A percentile compares a stretch with the other conserved stretches of the same genome.
These are phyloP conservation scores for Channa argus DNA, from an alignment of 2,113 vertebrate species.

Conservation along the genomic window DNA sequence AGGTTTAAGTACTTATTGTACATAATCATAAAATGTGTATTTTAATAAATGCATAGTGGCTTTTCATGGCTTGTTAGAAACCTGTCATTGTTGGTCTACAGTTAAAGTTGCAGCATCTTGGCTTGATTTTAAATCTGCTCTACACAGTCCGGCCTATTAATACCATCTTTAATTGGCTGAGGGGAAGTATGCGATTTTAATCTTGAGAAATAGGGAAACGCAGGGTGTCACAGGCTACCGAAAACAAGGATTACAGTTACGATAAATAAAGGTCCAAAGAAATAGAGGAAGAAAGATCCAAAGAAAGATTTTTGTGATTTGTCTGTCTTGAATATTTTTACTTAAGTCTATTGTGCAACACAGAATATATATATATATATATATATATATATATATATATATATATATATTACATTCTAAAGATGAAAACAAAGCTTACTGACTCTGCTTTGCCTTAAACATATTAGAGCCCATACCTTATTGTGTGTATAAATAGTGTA, in stretches of 20 bases:
- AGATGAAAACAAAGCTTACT: neutral
- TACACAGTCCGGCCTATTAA: conserved; percentile 64
- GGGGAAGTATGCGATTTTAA: conserved; percentile 33
- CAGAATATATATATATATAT: neutral
- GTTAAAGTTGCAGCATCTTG: conserved; percentile 38
- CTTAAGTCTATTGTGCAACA: too few species aligned
- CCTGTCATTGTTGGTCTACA: conserved; percentile 16
- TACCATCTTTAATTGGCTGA: conserved; percentile 64
- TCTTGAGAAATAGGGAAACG: neutral
- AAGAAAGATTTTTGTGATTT: too few species aligned
- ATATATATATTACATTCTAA: neutral
- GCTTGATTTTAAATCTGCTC: conserved; percentile 55
- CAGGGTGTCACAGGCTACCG: neutral
- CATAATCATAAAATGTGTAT: neutral
- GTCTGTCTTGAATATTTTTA: too few species aligned
- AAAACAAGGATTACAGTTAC: neutral
- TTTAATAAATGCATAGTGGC: neutral
- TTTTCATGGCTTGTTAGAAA: neutral
- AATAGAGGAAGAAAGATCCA: too few species aligned
- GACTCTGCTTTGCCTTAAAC: neutral
- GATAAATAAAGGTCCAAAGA: too few species aligned
- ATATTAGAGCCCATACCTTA: neutral
- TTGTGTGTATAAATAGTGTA: too few species aligned
- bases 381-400: too few species aligned
- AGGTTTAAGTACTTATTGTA: neutral